Base-by-base conservation (phyloP, 1,140 invertebrate species). In the Cherax quadricarinatus region DNA sequence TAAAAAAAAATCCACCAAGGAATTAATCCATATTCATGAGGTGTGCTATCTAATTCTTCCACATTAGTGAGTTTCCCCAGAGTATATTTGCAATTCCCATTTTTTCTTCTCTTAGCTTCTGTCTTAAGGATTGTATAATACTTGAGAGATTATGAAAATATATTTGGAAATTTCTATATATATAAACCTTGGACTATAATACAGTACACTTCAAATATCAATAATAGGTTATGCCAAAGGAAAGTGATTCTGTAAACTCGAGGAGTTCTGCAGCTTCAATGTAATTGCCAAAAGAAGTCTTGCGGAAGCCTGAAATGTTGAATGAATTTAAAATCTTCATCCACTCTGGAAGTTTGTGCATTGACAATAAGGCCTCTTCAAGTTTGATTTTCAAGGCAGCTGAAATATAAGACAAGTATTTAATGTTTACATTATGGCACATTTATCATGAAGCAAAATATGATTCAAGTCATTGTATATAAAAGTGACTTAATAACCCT, bases 181-280 rank as follows among this genome's bases (percentile, higher is more conserved):
- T 70, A 18, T 18, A 70, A 12, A 70, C 21, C 14, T 21, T 70
- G 12, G 1, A 14, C 21, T 70, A 18, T 30, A 66, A 18, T 21
- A 66, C 14, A 66, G 5, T 75, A 75, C 21, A 5, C n/a, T 2
- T 21, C 3, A 30, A 75, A 21, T 30, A 48, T 95, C 95, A 96
- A 95, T 96, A 96, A 95, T 96, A 96, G 92, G 95, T 95, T 94
- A 96, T 93, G 93, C 95, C 95, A 95, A 95, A 95, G 94, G 95
- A 95, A 94, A 95, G 95, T 94, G 94, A 94, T 95, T 95, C 96
- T 93, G 95, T 95, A 94, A 95, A 86, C 0, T 96, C 95, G 94
- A 95, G 95, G 94, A 96, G 94, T 93, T 96, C 95, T 94, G 94
- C 94, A 94, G 96, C 95, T 94, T 95, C 94, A 93, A 96, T 94